phyloP scores from a whole-genome alignment of 2,888 invertebrate species.

The Diarsia rubi region DNA sequence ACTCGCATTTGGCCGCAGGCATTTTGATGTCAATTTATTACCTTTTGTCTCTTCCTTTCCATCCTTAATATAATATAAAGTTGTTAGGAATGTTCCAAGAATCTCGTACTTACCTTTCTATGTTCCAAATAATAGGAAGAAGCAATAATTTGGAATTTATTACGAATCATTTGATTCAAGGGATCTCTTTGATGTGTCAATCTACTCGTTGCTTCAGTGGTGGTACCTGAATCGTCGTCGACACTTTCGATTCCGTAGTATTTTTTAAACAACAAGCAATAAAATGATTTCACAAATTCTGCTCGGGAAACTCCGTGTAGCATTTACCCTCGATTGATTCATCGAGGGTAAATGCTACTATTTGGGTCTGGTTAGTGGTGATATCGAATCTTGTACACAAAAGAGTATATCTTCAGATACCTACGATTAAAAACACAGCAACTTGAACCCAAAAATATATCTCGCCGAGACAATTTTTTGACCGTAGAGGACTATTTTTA shows the following conservation, averaged over 20 bases:
- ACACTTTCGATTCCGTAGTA: neutral
- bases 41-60: constrained; percentile 37
- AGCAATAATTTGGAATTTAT: constrained; percentile 25
- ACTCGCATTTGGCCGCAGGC: constrained; percentile 27
- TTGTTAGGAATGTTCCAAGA: constrained; percentile 27
- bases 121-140: constrained; percentile 27
- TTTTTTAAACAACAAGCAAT: neutral
- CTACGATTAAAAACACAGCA: neutral
- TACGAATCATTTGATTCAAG: neutral
- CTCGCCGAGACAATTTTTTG: neutral
- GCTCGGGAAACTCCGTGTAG: neutral
- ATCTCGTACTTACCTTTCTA: constrained; percentile 18
- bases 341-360: no score
- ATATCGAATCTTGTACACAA: neutral
- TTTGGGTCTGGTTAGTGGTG: no score
- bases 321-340: neutral
- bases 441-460: constrained; percentile 7
- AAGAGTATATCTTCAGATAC: neutral
- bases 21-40: constrained; percentile 45
- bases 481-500: neutral
- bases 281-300: neutral
- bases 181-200: neutral
- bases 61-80: constrained; percentile 38
- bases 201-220: neutral
- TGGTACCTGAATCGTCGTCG: neutral